Evolutionary conservation across 2,797 vertebrate genomes (phyloP), one percentile per base, ranked within the genome.

Genomic region (Scolopax bukidnonensis): DNA sequence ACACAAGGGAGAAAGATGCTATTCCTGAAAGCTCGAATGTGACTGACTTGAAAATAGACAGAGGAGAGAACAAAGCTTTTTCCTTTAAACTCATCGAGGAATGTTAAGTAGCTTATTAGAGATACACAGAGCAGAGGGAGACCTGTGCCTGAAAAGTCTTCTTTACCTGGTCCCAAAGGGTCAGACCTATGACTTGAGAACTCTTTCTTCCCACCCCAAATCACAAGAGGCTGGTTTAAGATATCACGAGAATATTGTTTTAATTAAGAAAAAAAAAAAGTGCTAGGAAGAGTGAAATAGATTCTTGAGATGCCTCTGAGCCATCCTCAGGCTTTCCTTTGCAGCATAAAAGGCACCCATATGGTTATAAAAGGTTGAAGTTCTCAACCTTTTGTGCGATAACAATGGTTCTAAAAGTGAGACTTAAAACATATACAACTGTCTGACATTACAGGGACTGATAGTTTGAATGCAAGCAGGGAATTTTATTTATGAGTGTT

Each of bases 61-160:
- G 60, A 75, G 16, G 16, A 68, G 25, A 91, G 67, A 95, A 94
- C 68, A 96, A 95, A 94, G 74, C 50, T 69, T 90, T 81, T 40
- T 69, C 43, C 63, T 95, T 95, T 88, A 84, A 89, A 74, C 73
- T 88, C 69, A 61, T 23, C 47, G 36, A 89, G 28, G 69, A 97
- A 96, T 84, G 59, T 63, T 93, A 94, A 96, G 54, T 79, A 92
- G 74, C 69, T 86, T 91, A 76, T 95, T 93, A 81, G 50, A 84
- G 61, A 90, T 30, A 89, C 24, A 59, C 24, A 69, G 84, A 95
- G 69, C 4, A 73, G 59, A 90, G 16, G 43, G 24, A 94, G 28
- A 81, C 68, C 10, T 28, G 32, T 33, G 81, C 28, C 73, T 85
- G 47, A 51, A 86, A 95, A 80, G 41, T 27, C 21, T 36, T 91